phyloP scores from a whole-genome alignment of 2,888 invertebrate species.

The Serrognathus titanus region DNA sequence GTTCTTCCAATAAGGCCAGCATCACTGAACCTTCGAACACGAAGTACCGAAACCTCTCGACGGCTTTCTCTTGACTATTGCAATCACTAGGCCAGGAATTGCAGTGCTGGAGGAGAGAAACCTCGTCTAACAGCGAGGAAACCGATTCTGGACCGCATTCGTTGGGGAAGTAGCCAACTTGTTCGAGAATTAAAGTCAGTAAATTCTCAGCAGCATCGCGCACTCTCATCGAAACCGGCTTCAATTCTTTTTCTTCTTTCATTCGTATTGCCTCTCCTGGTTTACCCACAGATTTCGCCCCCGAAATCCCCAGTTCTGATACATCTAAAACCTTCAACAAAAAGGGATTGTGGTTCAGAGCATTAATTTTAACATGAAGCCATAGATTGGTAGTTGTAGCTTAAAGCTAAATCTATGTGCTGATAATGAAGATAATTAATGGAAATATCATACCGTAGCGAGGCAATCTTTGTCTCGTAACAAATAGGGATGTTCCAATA shows the following conservation, averaged over 20 bases:
- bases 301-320: constrained; percentile 95
- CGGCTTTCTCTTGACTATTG: constrained; percentile 57
- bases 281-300: constrained; percentile 84
- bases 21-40: constrained; percentile 88
- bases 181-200: constrained; percentile 85
- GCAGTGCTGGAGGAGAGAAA: constrained; percentile 73
- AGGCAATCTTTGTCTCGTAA: constrained; percentile 90
- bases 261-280: constrained; percentile 85
- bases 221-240: constrained; percentile 96
- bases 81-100: constrained; percentile 58
- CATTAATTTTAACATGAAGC: too few relatives aligned
- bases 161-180: constrained; percentile 81
- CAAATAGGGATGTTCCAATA: constrained; percentile 85
- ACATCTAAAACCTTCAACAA: constrained; percentile 68
- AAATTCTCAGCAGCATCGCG: constrained; percentile 95
- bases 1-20: constrained; percentile 86
- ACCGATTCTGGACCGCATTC: constrained; percentile 80
- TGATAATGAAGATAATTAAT: not conserved
- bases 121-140: constrained; percentile 86
- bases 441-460: constrained; percentile 62
- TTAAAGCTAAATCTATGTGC: not conserved
- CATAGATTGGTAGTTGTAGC: not conserved
- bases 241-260: constrained; percentile 94
- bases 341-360: not conserved
- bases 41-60: constrained; percentile 79